Percentiles rank a stretch among this genome's conserved stretches.
These are phyloP conservation scores for Cheirogaleus medius DNA, from an alignment of 2,113 vertebrate genomes.

Conservation along the genomic window DNA sequence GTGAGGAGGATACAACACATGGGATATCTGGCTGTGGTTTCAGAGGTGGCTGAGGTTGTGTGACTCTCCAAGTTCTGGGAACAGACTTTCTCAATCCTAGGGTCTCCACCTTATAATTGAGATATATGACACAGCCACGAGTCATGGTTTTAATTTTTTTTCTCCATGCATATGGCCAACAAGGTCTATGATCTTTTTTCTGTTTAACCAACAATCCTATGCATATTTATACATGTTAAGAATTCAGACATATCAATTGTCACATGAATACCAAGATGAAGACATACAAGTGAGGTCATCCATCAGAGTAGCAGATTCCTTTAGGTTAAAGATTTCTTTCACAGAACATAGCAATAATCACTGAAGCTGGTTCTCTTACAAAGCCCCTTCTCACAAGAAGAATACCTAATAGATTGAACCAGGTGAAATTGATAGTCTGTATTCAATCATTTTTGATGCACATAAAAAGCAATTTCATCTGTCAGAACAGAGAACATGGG, in stretches of 20 bases:
- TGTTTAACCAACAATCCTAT: background rate
- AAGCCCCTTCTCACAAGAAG: background rate
- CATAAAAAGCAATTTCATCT: background rate
- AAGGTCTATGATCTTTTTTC: background rate
- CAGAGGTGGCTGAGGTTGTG: rapidly evolving
- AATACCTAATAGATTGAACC: background rate
- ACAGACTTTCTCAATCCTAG: background rate
- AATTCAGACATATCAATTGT: background rate
- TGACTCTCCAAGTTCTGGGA: background rate
- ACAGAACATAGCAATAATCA: background rate
- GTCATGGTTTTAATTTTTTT: background rate
- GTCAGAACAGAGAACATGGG: background rate
- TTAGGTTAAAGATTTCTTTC: background rate
- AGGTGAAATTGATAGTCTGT: rapidly evolving
- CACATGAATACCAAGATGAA: background rate
- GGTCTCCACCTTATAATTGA: background rate
- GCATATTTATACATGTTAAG: background rate
- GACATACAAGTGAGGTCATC: background rate
- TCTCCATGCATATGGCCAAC: background rate
- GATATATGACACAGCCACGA: rapidly evolving
- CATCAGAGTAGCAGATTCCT: background rate
- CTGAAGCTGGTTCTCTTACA: background rate
- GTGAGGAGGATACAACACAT: rapidly evolving
- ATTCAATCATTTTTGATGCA: background rate
- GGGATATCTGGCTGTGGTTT: background rate